phyloP scores from a whole-genome alignment of 2,113 vertebrate genomes.

The Lontra canadensis region DNA sequence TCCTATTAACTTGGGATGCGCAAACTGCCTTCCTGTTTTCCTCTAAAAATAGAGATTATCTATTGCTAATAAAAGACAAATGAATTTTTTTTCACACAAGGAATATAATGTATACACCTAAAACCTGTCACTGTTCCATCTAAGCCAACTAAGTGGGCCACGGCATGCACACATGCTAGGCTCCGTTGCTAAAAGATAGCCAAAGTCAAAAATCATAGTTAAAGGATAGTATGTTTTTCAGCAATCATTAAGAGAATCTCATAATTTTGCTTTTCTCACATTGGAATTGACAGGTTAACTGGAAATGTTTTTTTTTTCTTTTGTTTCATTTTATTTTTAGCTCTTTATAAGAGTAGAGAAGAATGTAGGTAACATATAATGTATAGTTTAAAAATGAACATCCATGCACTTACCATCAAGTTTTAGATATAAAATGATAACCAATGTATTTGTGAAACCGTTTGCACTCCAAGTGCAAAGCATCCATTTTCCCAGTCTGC shows the following conservation, averaged over 20 bases:
- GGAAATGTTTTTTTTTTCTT: background rate
- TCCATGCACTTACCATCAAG: background rate
- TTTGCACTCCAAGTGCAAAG: background rate
- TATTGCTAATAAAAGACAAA: background rate
- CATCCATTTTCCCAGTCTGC: background rate
- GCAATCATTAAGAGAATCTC: background rate
- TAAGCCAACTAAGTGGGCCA: background rate
- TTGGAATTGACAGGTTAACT: background rate
- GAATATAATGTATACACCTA: background rate
- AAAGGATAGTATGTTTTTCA: background rate
- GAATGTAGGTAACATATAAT: background rate
- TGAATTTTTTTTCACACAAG: background rate
- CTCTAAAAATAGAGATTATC: background rate
- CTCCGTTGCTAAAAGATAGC: background rate
- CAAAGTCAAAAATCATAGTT: background rate
- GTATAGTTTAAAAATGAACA: background rate
- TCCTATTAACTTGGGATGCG: background rate
- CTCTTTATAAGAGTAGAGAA: background rate
- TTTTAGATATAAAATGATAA: background rate
- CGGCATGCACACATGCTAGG: rapidly evolving
- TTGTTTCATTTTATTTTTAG: background rate
- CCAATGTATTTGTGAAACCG: background rate
- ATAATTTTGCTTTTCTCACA: background rate
- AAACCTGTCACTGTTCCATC: background rate
- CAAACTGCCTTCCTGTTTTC: background rate